phyloP scores from a whole-genome alignment of 2,888 invertebrate species.

The Amblyjoppa proteus region DNA sequence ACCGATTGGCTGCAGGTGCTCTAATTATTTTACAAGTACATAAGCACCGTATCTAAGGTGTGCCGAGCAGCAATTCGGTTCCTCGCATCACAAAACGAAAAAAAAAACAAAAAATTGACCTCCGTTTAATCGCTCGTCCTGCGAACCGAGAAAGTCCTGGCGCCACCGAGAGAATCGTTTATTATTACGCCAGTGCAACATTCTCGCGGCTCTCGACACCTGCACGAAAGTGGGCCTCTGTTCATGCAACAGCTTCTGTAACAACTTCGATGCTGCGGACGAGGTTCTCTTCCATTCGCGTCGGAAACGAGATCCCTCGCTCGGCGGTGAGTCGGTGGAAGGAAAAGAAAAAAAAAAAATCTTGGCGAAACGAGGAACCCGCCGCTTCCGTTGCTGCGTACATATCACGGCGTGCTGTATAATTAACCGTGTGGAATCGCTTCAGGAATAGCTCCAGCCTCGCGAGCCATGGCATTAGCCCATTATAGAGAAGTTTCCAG shows the following conservation, averaged over 20 bases:
- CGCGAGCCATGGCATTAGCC: conserved; percentile 16
- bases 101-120: not conserved
- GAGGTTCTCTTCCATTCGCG: not conserved
- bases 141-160: conserved; percentile 25
- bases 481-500: conserved; percentile 11
- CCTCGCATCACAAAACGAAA: not conserved
- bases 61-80: not conserved
- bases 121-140: not conserved
- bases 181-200: conserved; percentile 45
- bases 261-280: conserved; percentile 10
- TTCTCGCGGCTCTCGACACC: conserved; percentile 32
- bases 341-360: not conserved
- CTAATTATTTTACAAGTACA: not conserved
- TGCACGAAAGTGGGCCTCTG: conserved; percentile 30
- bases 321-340: not conserved
- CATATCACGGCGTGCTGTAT: conserved; percentile 7
- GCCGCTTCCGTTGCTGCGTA: not conserved
- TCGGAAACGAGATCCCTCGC: conserved; percentile 10
- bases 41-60: not conserved
- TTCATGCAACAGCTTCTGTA: conserved; percentile 6
- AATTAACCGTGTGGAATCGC: conserved; percentile 25
- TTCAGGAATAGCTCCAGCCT: conserved; percentile 15
- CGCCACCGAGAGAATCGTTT: conserved; percentile 54
- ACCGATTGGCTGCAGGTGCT: not conserved
- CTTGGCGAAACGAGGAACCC: conserved; percentile 4